phyloP scores from a whole-genome alignment of 2,113 vertebrate species.

The Crotalus helleri region DNA sequence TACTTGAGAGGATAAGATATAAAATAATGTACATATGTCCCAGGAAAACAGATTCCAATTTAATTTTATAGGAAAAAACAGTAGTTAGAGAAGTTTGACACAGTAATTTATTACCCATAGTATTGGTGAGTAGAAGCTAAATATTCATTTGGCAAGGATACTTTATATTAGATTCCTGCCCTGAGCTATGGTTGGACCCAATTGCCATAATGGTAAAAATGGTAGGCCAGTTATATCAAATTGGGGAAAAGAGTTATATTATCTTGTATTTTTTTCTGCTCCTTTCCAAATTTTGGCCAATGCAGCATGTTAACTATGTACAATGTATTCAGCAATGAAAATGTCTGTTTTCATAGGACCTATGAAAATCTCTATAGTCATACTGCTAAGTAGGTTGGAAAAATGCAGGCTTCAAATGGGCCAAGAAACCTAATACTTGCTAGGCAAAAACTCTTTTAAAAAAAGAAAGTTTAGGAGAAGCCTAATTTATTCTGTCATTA shows the following conservation, averaged over 20 bases:
- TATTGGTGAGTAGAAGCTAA: neutral
- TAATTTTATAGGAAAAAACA: neutral
- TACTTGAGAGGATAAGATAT: neutral
- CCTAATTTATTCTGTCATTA: neutral
- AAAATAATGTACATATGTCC: neutral
- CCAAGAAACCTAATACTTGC: neutral
- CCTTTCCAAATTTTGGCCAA: neutral
- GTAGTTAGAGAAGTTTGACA: neutral
- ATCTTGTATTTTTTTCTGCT: neutral
- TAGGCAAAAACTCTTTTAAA: neutral
- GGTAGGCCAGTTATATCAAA: neutral
- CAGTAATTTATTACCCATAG: neutral
- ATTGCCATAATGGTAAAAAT: neutral
- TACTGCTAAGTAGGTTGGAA: neutral
- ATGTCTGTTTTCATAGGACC: neutral
- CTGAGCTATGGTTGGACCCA: neutral
- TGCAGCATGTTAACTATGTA: neutral
- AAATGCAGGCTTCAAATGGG: neutral
- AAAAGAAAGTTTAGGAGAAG: neutral
- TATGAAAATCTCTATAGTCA: neutral
- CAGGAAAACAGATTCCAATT: neutral
- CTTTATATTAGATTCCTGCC: neutral
- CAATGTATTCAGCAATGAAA: neutral
- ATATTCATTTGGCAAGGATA: neutral
- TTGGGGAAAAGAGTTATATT: neutral